Base-by-base conservation (phyloP, 1,140 invertebrate species). In the Heterodera carotae region DNA sequence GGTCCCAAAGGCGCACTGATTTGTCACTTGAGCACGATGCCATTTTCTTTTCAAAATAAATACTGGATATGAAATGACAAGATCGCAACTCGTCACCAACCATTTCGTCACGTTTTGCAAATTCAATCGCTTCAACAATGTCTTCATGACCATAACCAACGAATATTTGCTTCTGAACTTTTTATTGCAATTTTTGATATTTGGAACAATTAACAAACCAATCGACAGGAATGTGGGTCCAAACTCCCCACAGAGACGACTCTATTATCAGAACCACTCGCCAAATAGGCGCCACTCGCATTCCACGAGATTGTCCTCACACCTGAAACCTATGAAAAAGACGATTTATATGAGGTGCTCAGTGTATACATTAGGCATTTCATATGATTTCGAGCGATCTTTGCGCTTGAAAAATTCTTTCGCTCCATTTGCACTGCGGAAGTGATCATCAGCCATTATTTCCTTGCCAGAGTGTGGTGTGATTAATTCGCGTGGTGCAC, bases 1-100 rank as follows among this genome's bases (percentile, higher is more conserved):
- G 43, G 62, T 82, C 81, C 79, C 79, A 82, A 62, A 84, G 62
- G 8, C 81, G 82, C 5, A 82, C 71, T 6, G 82, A 84, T 70
- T 81, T 69, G 34, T 84, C 81, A 22, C 34, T 75, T 18, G 81
- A 82, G 39, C 81, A 84, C 10, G 81, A 84, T 33, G 81, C 81
- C 33, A 82, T 36, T 29, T 83, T n/a, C 33, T 68, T 25, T 5
- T 31, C 33, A 34, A 53, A 62, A 31, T 18, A 31, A 74, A 59
- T 64, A 22, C 48, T 18, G 29, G 25, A 67, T n/a, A n/a, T 69
- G 53, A n/a, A n/a, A n/a, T n/a, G n/a, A n/a, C n/a, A n/a, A n/a
- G n/a, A n/a, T n/a, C n/a, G n/a, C n/a, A n/a, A n/a, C n/a, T n/a
- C n/a, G n/a, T n/a, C n/a, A 75, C 5, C 10, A 34, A 77, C 76